Evolutionary conservation across 2,797 vertebrate genomes (phyloP), one percentile per base, ranked within the genome.

Genomic region (Nothura maculosa): DNA sequence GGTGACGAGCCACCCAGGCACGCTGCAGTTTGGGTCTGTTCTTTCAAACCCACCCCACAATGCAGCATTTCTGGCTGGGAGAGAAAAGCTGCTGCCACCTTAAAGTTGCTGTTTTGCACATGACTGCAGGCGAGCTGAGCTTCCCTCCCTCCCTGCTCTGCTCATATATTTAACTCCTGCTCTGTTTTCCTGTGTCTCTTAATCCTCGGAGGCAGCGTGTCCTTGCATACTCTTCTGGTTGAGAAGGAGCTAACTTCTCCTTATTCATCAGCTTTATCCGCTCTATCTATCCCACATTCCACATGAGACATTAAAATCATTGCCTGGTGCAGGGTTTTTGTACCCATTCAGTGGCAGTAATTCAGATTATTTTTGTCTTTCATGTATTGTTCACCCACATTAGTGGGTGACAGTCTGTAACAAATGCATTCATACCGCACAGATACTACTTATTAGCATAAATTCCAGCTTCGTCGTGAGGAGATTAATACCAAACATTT

Each of bases 311-410:
- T 72, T 58, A 93, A 89, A 89, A 52, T 40, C 62, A 21, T 30
- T 80, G 68, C n/a, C 47, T 81, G 72, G 63, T 40, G 32, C 45
- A 47, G 57, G 58, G 85, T 87, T 68, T 66, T 87, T 89, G 54
- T 62, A 72, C n/a, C 32, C 58, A 30, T 40, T 81, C 87, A 90
- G 32, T 50, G 61, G 52, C 47, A 90, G 76, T 89, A 89, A 88
- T 88, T 92, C 77, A 58, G 85, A 48, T 63, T 50, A 84, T 85
- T 93, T 91, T 79, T 82, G 55, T 85, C 81, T 90, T 95, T 81
- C 12, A 21, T 21, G 69, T 84, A 81, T 90, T 87, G 68, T 91
- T 93, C 73, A 75, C 74, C 48, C 19, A 20, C 18, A 36, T 89
- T 76, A 92, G 62, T 62, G 81, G 48, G 36, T 87, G 82, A 89